Base-by-base conservation (phyloP, 2,888 invertebrate species). In the Lithosia quadra region DNA sequence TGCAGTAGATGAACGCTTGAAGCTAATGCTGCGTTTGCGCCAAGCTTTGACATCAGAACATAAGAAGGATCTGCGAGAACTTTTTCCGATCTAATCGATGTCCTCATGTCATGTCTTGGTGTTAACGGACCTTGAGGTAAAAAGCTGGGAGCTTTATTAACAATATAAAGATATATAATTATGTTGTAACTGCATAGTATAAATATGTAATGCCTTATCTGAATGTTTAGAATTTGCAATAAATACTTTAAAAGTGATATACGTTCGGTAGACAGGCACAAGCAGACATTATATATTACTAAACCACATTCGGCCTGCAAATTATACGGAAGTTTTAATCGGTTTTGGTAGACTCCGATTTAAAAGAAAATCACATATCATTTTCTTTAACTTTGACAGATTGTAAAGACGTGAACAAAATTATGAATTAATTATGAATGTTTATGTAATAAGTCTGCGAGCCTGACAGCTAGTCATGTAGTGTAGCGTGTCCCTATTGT, bases 401-500 rank as follows among this genome's bases (percentile, higher is more conserved):
- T 43, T 63, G 11, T 67, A 58, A 58, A 24, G 13, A 57, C 13
- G 34, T 68, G 67, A 43, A 59, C 57, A 64, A 64, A 56, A 58
- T 68, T 49, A 22, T 59, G 22, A 60, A 39, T 36, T 13, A 57
- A 57, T 62, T 36, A 36, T 66, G 15, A 68, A 59, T 15, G 34
- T 67, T 49, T 67, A 21, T 65, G 64, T 63, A 33, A 67, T 64
- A 24, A 55, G 65, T 74, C 59, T 81, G 72, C 71, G 69, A 58
- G 78, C 80, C 74, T 78, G 77, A 74, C 73, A 80, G 77, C 85
- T 86, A 86, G 87, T 86, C 87, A 84, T 73, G 70, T 80, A 79
- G 78, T 70, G 61, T 69, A 72, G 58, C 67, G 43, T 61, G 75
- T 68, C 59, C 60, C 68, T 57, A n/a, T 13, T 67, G 72, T 74